Conservation (phyloP, 2,113 vertebrate species). For the Atrichornis clamosus region DNA sequence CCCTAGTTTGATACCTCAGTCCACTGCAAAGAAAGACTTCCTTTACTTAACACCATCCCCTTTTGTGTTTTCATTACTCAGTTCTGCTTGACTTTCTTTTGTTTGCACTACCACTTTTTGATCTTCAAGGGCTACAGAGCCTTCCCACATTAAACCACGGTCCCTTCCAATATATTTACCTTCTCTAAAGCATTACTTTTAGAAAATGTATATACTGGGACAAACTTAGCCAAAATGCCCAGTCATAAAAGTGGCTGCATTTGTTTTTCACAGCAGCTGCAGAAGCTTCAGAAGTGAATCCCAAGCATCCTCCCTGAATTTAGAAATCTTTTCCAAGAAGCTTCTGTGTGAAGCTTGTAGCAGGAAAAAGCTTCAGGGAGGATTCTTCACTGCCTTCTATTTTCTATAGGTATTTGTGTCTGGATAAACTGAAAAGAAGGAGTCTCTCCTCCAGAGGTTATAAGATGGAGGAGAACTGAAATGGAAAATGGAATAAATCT, state of each 20-base stretch:
- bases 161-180: background rate
- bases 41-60: background rate
- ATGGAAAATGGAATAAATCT: constrained; percentile 64
- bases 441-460: background rate
- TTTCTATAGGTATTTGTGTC: background rate
- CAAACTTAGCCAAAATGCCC: background rate
- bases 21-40: background rate
- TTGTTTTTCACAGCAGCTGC: background rate
- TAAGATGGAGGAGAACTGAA: constrained; percentile 39
- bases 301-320: background rate
- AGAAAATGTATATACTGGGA: background rate
- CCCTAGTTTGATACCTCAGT: background rate
- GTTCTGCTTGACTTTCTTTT: background rate
- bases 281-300: background rate
- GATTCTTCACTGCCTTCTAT: background rate
- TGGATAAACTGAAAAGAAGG: background rate
- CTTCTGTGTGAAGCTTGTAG: background rate
- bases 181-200: background rate
- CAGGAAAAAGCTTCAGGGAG: background rate
- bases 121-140: background rate
- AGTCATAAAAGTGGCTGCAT: background rate
- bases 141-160: background rate
- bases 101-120: background rate
- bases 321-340: background rate
- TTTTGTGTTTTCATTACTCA: background rate